A percentile compares a stretch with the other conserved stretches of the same genome.
phyloP scores from a whole-genome alignment of 2,113 vertebrate species.

The Microtus pennsylvanicus region DNA sequence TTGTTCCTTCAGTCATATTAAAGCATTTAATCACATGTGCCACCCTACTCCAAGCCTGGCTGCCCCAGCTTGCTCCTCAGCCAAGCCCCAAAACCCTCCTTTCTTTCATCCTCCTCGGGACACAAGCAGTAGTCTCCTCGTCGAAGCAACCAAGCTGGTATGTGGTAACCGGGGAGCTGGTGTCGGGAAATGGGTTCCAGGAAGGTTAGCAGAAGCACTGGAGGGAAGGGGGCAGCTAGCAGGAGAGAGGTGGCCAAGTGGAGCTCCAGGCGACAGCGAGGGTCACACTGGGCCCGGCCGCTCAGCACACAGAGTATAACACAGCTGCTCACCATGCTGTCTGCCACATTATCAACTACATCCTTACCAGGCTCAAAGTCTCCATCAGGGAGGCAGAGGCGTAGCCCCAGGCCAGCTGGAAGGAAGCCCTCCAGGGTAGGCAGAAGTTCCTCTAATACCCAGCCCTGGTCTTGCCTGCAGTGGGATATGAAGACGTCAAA shows the following conservation, averaged over 20 bases:
- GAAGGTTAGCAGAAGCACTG: slow-evolving; percentile 42
- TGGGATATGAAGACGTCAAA: slow-evolving; percentile 63
- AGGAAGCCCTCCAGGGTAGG: slow-evolving; percentile 44
- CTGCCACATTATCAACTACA: slow-evolving; percentile 19
- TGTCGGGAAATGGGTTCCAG: slow-evolving; percentile 54
- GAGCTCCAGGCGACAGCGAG: slow-evolving; percentile 22
- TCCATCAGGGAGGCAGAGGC: slow-evolving; percentile 42
- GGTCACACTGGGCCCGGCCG: background rate
- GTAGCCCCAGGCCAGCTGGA: background rate
- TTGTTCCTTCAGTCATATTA: background rate
- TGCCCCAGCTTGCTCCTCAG: slow-evolving; percentile 46
- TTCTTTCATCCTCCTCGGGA: background rate
- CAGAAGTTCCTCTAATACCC: slow-evolving; percentile 41
- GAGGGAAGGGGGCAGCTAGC: background rate
- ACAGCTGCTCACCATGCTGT: background rate
- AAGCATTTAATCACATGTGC: background rate
- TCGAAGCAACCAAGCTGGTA: slow-evolving; percentile 52
- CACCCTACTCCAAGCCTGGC: background rate
- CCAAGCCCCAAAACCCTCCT: slow-evolving; percentile 46
- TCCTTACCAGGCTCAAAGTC: slow-evolving; percentile 65
- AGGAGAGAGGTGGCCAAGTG: slow-evolving; percentile 15
- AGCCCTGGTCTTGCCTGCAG: slow-evolving; percentile 49
- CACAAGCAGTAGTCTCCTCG: slow-evolving; percentile 6
- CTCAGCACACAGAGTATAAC: slow-evolving; percentile 22
- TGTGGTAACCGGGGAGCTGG: slow-evolving; percentile 35